These are phyloP conservation scores for Rhodeus uyekii DNA, from an alignment of 2,797 vertebrate genomes.

Conservation along the genomic window DNA sequence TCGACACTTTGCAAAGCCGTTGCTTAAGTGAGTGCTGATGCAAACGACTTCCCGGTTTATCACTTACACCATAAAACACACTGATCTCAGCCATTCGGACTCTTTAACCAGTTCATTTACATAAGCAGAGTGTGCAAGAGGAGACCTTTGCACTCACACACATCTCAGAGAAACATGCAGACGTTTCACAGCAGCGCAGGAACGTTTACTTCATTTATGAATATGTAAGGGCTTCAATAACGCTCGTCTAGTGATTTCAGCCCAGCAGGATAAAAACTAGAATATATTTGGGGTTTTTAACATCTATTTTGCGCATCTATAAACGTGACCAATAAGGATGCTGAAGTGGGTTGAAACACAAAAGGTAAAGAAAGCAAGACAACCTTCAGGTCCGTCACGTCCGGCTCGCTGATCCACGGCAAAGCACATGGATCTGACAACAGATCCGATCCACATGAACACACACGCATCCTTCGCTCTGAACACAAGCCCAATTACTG, in stretches of 20 bases:
- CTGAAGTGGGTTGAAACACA: not conserved
- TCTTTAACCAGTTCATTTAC: conserved; percentile 31
- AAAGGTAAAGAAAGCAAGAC: not conserved
- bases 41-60: not conserved
- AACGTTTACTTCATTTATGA: not conserved
- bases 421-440: conserved; percentile 17
- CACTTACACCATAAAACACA: not conserved
- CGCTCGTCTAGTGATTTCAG: no score
- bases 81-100: not conserved
- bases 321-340: no score
- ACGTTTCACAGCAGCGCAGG: no score
- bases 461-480: conserved; percentile 25
- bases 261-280: no score
- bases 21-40: not conserved
- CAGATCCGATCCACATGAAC: conserved; percentile 26
- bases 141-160: not conserved
- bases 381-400: not conserved
- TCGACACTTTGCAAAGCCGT: not conserved
- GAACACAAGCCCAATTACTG: not conserved
- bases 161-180: not conserved
- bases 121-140: not conserved
- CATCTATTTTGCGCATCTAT: no score
- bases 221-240: not conserved
- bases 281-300: no score
- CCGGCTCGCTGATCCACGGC: not conserved